Percentiles rank a stretch among this genome's conserved stretches.
phyloP scores from a whole-genome alignment of 1,140 invertebrate species.

The Aethina tumida region DNA sequence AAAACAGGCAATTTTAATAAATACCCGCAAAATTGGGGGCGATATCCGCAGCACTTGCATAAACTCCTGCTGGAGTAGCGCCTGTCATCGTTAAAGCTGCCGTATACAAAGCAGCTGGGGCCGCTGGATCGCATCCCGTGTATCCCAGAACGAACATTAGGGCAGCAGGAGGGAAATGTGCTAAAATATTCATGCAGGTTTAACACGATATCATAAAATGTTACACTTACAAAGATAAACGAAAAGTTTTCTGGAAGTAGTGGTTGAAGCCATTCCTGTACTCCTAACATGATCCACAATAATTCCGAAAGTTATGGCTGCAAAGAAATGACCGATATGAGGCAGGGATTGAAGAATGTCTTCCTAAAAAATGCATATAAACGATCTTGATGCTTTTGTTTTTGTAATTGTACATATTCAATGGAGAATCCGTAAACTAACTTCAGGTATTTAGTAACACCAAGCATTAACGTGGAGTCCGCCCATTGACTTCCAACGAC shows the following conservation, averaged over 20 bases:
- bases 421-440: conserved; percentile 49
- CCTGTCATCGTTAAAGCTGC: conserved; percentile 46
- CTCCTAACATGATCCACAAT: conserved; percentile 46
- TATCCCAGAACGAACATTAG: conserved; percentile 49
- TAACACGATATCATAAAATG: conserved; percentile 1
- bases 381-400: conserved; percentile 11
- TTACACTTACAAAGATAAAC: conserved; percentile 45
- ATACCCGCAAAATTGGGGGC: conserved; percentile 41
- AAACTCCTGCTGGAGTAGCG: conserved; percentile 45
- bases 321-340: conserved; percentile 48
- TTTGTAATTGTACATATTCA: conserved; percentile 37
- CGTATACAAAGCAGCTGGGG: conserved; percentile 46
- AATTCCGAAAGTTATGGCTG: conserved; percentile 45
- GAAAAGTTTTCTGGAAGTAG: conserved; percentile 47
- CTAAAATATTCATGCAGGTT: conserved; percentile 28
- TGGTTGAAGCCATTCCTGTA: conserved; percentile 46
- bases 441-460: conserved; percentile 49
- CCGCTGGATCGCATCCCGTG: conserved; percentile 48
- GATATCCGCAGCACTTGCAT: conserved; percentile 46
- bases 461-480: conserved; percentile 46
- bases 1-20: conserved; percentile 1
- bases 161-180: conserved; percentile 48
- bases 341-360: conserved; percentile 46
- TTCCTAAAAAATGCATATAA: conserved; percentile 36
- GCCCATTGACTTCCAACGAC: conserved; percentile 52